These are phyloP conservation scores for Hapalemur alaotrensis DNA, from an alignment of 2,797 vertebrate species.

Conservation along the genomic window DNA sequence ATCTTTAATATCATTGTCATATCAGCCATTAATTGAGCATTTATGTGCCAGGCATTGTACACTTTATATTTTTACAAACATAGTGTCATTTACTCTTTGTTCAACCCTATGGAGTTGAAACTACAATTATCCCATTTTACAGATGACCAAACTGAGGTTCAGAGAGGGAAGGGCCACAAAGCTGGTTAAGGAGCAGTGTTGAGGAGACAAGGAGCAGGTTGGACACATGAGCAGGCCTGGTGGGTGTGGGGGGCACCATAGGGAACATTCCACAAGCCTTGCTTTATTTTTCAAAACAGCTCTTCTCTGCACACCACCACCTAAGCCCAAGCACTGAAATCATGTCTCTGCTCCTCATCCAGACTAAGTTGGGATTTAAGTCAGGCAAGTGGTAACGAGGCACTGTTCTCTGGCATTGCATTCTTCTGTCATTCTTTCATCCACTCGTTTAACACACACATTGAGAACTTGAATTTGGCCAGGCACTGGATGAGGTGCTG, in stretches of 20 bases:
- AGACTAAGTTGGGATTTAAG: not conserved
- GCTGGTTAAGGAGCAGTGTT: not conserved
- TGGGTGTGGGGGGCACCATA: accelerated
- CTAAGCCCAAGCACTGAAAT: not conserved
- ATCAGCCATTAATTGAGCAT: not conserved
- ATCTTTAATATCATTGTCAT: not conserved
- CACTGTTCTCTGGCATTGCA: not conserved
- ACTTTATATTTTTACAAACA: not conserved
- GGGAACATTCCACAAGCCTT: not conserved
- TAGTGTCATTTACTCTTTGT: not conserved
- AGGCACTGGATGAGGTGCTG: not conserved
- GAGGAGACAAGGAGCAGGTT: not conserved
- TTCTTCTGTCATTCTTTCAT: not conserved
- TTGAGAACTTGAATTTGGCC: not conserved
- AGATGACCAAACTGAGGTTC: not conserved
- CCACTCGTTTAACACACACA: not conserved
- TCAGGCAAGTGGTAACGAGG: not conserved
- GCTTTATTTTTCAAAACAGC: not conserved
- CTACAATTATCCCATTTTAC: not conserved
- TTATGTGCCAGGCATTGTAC: not conserved
- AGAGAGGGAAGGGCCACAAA: not conserved
- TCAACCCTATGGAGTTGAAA: not conserved
- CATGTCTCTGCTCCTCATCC: not conserved
- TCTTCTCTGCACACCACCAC: not conserved
- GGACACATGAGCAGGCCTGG: not conserved